Percentiles rank a stretch among this genome's conserved stretches.
Conservation (phyloP, 1,140 invertebrate genomes). For the Gyrodactylus salaris region DNA sequence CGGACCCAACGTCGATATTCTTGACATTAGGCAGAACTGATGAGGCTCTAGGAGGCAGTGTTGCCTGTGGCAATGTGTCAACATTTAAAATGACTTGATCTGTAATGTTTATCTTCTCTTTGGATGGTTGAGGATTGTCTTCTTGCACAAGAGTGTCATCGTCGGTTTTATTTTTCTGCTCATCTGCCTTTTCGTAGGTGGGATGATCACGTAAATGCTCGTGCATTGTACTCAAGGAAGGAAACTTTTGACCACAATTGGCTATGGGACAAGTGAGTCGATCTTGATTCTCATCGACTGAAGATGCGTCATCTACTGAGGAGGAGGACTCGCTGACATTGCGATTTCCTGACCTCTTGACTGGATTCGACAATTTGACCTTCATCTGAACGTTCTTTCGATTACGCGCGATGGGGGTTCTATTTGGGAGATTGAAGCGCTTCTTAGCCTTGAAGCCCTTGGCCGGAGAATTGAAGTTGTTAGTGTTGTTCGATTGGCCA, state of each 20-base stretch:
- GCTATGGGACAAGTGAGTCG: not conserved
- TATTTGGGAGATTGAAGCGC: not conserved
- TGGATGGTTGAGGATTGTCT: not conserved
- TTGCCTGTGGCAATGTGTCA: not conserved
- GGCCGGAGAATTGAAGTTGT: not conserved
- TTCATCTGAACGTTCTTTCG: too few relatives aligned
- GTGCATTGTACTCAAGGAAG: not conserved
- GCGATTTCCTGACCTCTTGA: too few relatives aligned
- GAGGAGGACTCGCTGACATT: not conserved
- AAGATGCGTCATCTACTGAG: not conserved
- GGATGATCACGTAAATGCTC: not conserved
- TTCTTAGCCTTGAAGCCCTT: not conserved
- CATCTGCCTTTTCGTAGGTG: not conserved
- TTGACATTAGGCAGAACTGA: not conserved
- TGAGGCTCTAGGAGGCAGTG: not conserved
- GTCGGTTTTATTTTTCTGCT: not conserved
- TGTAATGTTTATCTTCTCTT: too few relatives aligned
- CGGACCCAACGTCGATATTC: not conserved
- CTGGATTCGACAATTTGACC: too few relatives aligned
- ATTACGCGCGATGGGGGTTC: not conserved
- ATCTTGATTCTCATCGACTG: not conserved
- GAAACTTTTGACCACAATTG: not conserved
- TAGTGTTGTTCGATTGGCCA: not conserved
- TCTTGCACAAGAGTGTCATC: not conserved
- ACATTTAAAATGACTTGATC: not conserved